Evolutionary conservation across 2,797 vertebrate genomes (phyloP), one percentile per base, ranked within the genome.

Genomic region (Onychomys leucogaster): DNA sequence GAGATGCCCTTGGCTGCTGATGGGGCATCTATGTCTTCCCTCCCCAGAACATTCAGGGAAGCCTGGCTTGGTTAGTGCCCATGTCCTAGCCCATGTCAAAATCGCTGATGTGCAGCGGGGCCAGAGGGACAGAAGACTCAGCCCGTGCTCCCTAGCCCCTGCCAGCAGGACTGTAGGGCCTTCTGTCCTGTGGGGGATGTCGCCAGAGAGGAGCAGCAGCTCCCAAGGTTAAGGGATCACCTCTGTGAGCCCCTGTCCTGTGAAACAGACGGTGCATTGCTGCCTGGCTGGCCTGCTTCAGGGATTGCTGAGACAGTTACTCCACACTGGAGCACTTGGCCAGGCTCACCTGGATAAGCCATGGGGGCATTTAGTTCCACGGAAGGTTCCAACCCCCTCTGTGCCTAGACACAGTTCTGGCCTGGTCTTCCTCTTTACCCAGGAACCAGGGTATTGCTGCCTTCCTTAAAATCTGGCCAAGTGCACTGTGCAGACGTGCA

Each of bases 401-500:
- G 43, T 57, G 32, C 73, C 59, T 17, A 71, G 57, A n/a, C 6
- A 14, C 65, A 52, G 46, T 57, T 77, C 37, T 76, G 49, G 57
- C 63, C 25, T 52, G 21, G 46, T 4, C 23, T 52, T 77, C 81
- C 27, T 49, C 69, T 19, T 63, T 52, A 21, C 34, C 5, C 19
- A n/a, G 32, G 88, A 81, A 73, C 95, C 49, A 43, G 37, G 34
- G 2, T 59, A 5, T 37, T 23, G 2, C 81, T 67, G 32, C 49
- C 91, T 75, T 37, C 69, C 71, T 59, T 76, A 46, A 88, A 78
- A 34, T 89, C 80, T 43, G 59, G 11, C 71, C 52, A 69, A 55
- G 14, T 9, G 1, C 4, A 43, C 49, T 46, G 49, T 5, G 21
- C 0, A 0, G 12, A 37, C 13, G 9, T 4, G 0, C 29, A 16